These are phyloP conservation scores for Cantharis rustica DNA, from an alignment of 2,888 invertebrate species.

Conservation along the genomic window DNA sequence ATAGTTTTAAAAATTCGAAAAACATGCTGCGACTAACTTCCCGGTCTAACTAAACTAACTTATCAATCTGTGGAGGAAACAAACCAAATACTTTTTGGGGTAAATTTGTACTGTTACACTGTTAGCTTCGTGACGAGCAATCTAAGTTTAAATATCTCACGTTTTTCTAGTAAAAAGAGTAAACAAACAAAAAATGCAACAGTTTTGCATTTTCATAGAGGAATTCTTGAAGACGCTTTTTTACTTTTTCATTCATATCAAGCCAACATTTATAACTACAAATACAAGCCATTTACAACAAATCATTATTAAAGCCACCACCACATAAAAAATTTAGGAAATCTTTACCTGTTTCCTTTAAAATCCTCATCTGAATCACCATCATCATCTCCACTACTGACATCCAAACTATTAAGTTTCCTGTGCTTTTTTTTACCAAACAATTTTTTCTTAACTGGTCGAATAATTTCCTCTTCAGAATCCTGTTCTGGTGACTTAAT, in stretches of 20 bases:
- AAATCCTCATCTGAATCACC: conserved; percentile 89
- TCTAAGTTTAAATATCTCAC: not conserved
- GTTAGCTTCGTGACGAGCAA: not conserved
- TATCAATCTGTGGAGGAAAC: no score
- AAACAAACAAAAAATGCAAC: not conserved
- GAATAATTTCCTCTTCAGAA: conserved; percentile 51
- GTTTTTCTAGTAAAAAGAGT: no score
- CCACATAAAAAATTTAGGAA: not conserved
- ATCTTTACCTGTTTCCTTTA: conserved; percentile 74
- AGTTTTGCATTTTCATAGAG: not conserved
- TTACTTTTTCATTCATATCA: not conserved
- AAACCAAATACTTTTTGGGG: no score
- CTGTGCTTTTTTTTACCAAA: conserved; percentile 67
- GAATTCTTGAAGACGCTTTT: not conserved
- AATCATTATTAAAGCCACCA: not conserved
- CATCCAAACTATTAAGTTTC: conserved; percentile 79
- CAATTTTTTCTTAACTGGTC: conserved; percentile 42
- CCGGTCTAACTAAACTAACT: no score
- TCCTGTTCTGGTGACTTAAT: conserved; percentile 40
- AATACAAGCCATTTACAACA: conserved; percentile 26
- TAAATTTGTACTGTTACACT: no score
- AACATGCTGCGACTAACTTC: no score
- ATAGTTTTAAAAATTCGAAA: no score
- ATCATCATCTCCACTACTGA: conserved; percentile 74
- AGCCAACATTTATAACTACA: not conserved